A percentile compares a stretch with the other conserved stretches of the same genome.
phyloP scores from a whole-genome alignment of 2,888 invertebrate species.

The Dryobota labecula region DNA sequence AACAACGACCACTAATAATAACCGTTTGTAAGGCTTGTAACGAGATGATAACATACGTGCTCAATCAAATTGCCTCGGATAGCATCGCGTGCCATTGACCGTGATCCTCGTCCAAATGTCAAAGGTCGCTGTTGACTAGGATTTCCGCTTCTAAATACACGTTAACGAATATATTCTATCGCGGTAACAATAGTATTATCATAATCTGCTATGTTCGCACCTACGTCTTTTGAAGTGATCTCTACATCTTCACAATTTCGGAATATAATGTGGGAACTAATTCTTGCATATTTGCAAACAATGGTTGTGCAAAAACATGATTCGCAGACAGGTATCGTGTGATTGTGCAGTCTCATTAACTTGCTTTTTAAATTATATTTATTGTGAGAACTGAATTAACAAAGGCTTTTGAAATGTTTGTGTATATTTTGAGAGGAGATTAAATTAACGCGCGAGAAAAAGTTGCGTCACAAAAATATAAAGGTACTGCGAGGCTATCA shows the following conservation, averaged over 20 bases:
- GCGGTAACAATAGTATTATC: constrained; percentile 58
- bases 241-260: constrained; percentile 65
- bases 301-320: constrained; percentile 78
- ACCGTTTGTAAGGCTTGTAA: constrained; percentile 52
- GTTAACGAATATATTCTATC: constrained; percentile 58
- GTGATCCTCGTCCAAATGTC: constrained; percentile 78
- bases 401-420: constrained; percentile 71
- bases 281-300: constrained; percentile 76
- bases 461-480: constrained; percentile 57
- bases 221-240: constrained; percentile 57
- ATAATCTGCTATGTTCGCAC: constrained; percentile 60
- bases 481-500: constrained; percentile 42
- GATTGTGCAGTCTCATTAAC: constrained; percentile 74
- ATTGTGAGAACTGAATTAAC: constrained; percentile 73
- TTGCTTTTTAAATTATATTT: constrained; percentile 63
- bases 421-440: constrained; percentile 51
- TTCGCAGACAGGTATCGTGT: constrained; percentile 71
- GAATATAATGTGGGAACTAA: constrained; percentile 77
- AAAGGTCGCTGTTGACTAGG: constrained; percentile 76
- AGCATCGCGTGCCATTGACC: constrained; percentile 73
- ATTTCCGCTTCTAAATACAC: constrained; percentile 71
- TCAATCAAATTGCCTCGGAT: constrained; percentile 55
- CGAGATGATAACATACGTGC: constrained; percentile 54
- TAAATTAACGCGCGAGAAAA: constrained; percentile 48
- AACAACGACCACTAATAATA: constrained; percentile 68